Evolutionary conservation across 2,113 vertebrate genomes (phyloP), one percentile per base, ranked within the genome.

Genomic region (Chaetorhynchus papuensis): DNA sequence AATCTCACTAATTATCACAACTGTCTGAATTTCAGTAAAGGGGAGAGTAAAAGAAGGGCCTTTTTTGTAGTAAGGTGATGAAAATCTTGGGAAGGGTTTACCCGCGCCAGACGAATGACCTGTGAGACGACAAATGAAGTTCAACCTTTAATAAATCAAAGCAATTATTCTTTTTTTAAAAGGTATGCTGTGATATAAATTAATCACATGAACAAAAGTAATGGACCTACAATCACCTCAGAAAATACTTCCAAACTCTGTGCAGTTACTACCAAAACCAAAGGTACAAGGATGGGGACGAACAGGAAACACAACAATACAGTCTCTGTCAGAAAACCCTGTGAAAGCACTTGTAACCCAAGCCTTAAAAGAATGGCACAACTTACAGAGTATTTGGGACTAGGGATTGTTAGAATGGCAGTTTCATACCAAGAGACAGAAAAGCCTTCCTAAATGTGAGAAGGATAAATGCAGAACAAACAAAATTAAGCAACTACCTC

Each of bases 81-180:
- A 79, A 75, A 74, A 42, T 16, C 53, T 65, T 80, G 28, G 26
- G 19, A 87, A 68, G 15, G 24, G 8, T 60, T 20, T 33, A 52
- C 33, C 13, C 6, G 17, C 33, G 14, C 9, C 19, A 71, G 23
- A 63, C 6, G 8, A 80, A 65, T 20, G 8, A 60, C 37, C 30
- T 56, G 31, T 18, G 33, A 83, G 20, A 70, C 13, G 13, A 59
- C 26, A 91, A 77, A 78, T 31, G 5, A 77, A 75, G 35, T 35
- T 83, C 56, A 70, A 15, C 8, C 18, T 75, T 78, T 30, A 60
- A 24, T 45, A 87, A 83, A 41, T 7, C 12, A 61, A 87, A 93
- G 17, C 10, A 59, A 10, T 9, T 0, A 8, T 12, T 37, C 45
- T 47, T 17, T 4, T 4, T 18, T 31, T 10, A 3, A 10, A 57